Conservation (phyloP, 2,888 invertebrate species). For the Patella pellucida region DNA sequence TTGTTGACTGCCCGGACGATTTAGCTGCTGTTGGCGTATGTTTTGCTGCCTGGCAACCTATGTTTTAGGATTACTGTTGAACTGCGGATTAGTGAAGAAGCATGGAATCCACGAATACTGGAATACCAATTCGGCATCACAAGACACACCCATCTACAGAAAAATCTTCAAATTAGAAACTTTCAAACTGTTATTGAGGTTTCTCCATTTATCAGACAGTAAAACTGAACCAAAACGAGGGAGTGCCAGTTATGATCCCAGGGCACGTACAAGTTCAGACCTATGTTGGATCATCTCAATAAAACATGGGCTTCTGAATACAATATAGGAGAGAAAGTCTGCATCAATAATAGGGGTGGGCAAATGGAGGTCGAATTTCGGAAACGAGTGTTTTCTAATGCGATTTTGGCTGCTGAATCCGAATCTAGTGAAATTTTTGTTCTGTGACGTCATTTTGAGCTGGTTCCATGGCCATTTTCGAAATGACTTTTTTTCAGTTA, state of each 20-base stretch:
- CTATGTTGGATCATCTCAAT: neutral
- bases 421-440: too few species aligned
- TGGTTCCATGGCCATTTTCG: too few species aligned
- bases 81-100: constrained; percentile 6
- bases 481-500: too few species aligned
- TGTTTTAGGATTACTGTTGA: constrained; percentile 1
- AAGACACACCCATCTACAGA: neutral
- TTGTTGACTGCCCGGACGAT: too few species aligned
- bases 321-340: neutral
- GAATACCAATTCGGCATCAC: neutral
- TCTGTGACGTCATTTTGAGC: too few species aligned
- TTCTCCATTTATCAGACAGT: constrained; percentile 13
- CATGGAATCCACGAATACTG: neutral
- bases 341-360: neutral
- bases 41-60: too few species aligned
- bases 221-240: neutral
- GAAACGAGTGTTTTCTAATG: too few species aligned
- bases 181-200: too few species aligned
- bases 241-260: neutral
- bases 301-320: neutral
- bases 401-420: too few species aligned
- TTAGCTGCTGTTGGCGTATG: too few species aligned
- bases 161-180: constrained; percentile 6
- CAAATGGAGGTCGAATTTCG: too few species aligned
- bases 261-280: neutral